Percentiles rank a stretch among this genome's conserved stretches.
These are phyloP conservation scores for Genyomyrus donnyi DNA, from an alignment of 2,113 vertebrate species.

Conservation along the genomic window DNA sequence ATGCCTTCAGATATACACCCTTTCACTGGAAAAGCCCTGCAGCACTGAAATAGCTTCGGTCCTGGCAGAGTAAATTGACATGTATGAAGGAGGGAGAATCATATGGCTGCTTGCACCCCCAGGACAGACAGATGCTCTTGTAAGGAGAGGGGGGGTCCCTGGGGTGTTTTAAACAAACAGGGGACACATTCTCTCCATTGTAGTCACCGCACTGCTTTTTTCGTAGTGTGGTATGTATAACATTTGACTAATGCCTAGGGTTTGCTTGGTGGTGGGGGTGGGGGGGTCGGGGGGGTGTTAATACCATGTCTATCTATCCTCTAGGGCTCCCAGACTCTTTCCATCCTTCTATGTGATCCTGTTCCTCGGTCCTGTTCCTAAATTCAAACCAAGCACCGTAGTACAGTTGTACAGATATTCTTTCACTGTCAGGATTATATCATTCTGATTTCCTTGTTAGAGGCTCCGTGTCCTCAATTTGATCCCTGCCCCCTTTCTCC, in stretches of 20 bases:
- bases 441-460: background rate
- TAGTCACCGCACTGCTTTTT: background rate
- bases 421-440: background rate
- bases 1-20: background rate
- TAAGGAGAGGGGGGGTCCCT: background rate
- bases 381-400: background rate
- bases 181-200: background rate
- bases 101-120: background rate
- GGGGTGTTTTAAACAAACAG: slow-evolving; percentile 1
- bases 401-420: background rate
- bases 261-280: background rate
- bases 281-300: too few relatives aligned
- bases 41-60: background rate
- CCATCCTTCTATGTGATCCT: background rate
- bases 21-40: background rate
- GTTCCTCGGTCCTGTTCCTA: background rate
- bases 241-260: background rate
- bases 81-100: background rate
- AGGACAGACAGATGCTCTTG: slow-evolving; percentile 2
- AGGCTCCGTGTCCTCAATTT: background rate
- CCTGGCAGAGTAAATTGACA: background rate
- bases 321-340: background rate
- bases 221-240: background rate
- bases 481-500: background rate
- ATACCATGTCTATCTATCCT: background rate